phyloP scores from a whole-genome alignment of 2,888 invertebrate species.

The Hirtodrosophila confusa region DNA sequence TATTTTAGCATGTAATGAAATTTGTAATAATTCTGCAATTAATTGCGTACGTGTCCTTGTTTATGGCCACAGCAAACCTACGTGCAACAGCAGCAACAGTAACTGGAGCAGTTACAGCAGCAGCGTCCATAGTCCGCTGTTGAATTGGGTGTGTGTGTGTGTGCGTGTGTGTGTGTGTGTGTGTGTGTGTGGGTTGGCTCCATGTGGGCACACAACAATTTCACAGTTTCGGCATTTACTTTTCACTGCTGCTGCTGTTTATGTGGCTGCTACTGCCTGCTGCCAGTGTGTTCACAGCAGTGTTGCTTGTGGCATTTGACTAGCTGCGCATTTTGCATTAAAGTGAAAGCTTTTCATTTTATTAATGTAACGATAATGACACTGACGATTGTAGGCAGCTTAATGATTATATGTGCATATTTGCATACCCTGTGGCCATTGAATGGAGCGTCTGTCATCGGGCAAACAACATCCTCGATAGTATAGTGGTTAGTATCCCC shows the following conservation, averaged over 20 bases:
- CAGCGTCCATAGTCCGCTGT: conserved; percentile 4
- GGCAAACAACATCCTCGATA: too few species aligned
- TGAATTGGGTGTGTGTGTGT: conserved; percentile 2
- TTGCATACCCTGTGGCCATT: too few species aligned
- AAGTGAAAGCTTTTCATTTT: conserved; percentile 62
- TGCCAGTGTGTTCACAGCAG: conserved; percentile 18
- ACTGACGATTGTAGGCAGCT: conserved; percentile 21
- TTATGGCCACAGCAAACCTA: conserved; percentile 48
- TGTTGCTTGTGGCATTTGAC: conserved; percentile 38
- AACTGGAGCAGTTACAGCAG: conserved; percentile 1
- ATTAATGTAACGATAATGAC: conserved; percentile 40
- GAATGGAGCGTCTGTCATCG: too few species aligned
- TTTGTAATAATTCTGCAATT: conserved; percentile 82
- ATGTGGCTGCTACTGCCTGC: conserved; percentile 10
- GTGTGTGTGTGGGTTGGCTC: conserved; percentile 5
- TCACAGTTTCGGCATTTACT: conserved; percentile 36
- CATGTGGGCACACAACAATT: conserved; percentile 32
- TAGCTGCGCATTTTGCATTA: conserved; percentile 50
- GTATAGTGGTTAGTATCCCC: too few species aligned
- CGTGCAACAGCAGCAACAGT: conserved; percentile 34
- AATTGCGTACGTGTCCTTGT: conserved; percentile 79
- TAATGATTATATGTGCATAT: conserved; percentile 23
- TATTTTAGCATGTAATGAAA: conserved; percentile 81
- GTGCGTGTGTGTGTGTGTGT: neutral
- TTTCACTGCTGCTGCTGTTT: conserved; percentile 13